Evolutionary conservation across 2,797 vertebrate genomes (phyloP), one percentile per base, ranked within the genome.

Genomic region (Amblyraja radiata): DNA sequence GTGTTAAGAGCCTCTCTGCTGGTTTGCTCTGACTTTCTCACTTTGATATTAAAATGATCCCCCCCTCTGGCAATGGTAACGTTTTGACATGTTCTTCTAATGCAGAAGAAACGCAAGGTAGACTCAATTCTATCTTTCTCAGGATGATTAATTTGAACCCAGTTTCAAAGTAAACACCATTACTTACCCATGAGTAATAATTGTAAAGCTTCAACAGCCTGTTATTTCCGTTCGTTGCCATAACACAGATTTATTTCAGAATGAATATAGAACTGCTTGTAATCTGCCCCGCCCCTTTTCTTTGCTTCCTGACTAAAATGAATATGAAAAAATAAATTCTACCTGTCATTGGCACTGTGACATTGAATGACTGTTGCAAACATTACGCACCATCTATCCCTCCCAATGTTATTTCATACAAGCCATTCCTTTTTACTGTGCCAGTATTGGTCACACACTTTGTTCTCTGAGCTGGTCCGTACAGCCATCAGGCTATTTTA

Each of bases 21-120:
- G 32, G 32, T 65, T 90, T n/a, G 2, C 23, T 73, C 90, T 39
- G 36, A 91, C 71, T 73, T 91, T 74, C 90, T 46, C 90, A 91
- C 90, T 39, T 73, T 46, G 68, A 46, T 91, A 91, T 71, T 54
- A 74, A 91, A 74, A 74, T 23, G 8, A 25, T 46, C 8, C 71
- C 74, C 68, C 39, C 90, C 46, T 36, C 61, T 71, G 68, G 2
- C 36, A 63, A 14, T 32, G 63, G 11, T 68, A 68, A 68, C 7
- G 21, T 18, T 86, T 61, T 61, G 81, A 84, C 14, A 23, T 14
- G 23, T 61, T 28, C 25, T 84, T 84, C 81, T 61, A 14, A 58
- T 58, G 81, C 54, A 65, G 14, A 65, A 73, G 88, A 46, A 71
- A 71, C 68, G 13, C 21, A 25, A 73, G 73, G 39, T 46, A 28